Evolutionary conservation across 2,888 invertebrate genomes (phyloP).

Genomic region (Dynastes hyllus): DNA sequence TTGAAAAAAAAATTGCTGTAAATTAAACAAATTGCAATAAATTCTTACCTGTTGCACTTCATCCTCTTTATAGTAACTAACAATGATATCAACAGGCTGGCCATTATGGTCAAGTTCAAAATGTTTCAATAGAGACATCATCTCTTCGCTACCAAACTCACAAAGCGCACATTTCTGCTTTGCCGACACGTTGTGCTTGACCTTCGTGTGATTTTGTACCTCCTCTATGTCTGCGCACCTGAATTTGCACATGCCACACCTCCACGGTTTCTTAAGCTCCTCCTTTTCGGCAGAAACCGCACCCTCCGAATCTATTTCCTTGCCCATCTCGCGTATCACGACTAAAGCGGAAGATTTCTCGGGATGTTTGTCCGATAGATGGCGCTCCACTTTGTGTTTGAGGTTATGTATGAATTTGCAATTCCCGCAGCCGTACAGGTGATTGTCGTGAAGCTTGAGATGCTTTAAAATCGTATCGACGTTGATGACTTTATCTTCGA

Average conservation of each 20-base stretch:
- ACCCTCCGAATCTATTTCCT: slow-evolving; percentile 62
- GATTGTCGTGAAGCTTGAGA: slow-evolving; percentile 83
- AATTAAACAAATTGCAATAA: slow-evolving; percentile 11
- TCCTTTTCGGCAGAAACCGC: slow-evolving; percentile 58
- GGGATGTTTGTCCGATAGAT: slow-evolving; percentile 77
- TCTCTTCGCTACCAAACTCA: slow-evolving; percentile 73
- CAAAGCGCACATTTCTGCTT: slow-evolving; percentile 85
- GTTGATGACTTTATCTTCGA: slow-evolving; percentile 70
- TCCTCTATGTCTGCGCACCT: slow-evolving; percentile 76
- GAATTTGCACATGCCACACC: slow-evolving; percentile 80
- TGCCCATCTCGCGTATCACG: slow-evolving; percentile 70
- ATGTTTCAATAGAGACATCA: slow-evolving; percentile 76
- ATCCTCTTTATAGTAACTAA: slow-evolving; percentile 74
- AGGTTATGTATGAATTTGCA: slow-evolving; percentile 81
- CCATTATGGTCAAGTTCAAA: slow-evolving; percentile 73
- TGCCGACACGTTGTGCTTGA: slow-evolving; percentile 77
- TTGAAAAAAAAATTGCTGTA: no score
- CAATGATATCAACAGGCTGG: slow-evolving; percentile 69
- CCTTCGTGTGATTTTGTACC: slow-evolving; percentile 76
- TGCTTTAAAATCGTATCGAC: slow-evolving; percentile 81
- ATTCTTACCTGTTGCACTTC: slow-evolving; percentile 41
- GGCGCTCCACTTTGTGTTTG: slow-evolving; percentile 78
- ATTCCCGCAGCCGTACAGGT: slow-evolving; percentile 81
- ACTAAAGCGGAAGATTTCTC: slow-evolving; percentile 72
- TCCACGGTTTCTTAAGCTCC: slow-evolving; percentile 78